Percentiles rank a stretch among this genome's conserved stretches.
phyloP scores from a whole-genome alignment of 2,888 invertebrate species.

The Agriotes lineatus region DNA sequence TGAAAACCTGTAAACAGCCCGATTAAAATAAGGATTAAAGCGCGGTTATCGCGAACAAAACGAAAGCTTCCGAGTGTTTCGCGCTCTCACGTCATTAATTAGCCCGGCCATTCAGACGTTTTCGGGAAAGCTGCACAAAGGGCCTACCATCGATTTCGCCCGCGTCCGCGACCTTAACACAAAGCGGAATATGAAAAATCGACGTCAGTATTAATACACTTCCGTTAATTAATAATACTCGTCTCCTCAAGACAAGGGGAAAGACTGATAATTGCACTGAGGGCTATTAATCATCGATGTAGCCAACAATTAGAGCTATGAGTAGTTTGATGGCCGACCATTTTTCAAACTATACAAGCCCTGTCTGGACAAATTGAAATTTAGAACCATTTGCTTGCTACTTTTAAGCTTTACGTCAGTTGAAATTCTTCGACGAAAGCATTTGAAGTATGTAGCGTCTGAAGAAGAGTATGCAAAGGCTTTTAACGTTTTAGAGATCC shows the following conservation, averaged over 20 bases:
- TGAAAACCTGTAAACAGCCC: no score
- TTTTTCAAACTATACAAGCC: conserved; percentile 23
- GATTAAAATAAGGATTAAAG: no score
- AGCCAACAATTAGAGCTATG: conserved; percentile 31
- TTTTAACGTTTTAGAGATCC: no score
- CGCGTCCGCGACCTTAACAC: conserved; percentile 7
- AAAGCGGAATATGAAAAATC: conserved; percentile 26
- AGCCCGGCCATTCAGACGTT: neutral
- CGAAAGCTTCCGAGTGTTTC: no score
- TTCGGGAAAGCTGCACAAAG: neutral
- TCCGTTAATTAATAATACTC: conserved; percentile 33
- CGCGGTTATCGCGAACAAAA: no score
- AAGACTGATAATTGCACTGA: conserved; percentile 30
- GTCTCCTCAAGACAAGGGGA: conserved; percentile 23
- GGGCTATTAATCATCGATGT: conserved; percentile 30
- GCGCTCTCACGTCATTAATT: no score
- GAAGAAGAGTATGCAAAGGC: no score
- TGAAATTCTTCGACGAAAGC: neutral
- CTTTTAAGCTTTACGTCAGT: neutral
- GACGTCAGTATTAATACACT: conserved; percentile 29
- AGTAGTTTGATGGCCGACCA: conserved; percentile 27
- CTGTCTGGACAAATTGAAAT: conserved; percentile 29
- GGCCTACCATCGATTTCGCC: neutral
- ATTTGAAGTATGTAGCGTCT: no score
- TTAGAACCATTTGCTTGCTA: conserved; percentile 14